Evolutionary conservation across 2,113 vertebrate species (phyloP).

Genomic region (Limnothrissa miodon): DNA sequence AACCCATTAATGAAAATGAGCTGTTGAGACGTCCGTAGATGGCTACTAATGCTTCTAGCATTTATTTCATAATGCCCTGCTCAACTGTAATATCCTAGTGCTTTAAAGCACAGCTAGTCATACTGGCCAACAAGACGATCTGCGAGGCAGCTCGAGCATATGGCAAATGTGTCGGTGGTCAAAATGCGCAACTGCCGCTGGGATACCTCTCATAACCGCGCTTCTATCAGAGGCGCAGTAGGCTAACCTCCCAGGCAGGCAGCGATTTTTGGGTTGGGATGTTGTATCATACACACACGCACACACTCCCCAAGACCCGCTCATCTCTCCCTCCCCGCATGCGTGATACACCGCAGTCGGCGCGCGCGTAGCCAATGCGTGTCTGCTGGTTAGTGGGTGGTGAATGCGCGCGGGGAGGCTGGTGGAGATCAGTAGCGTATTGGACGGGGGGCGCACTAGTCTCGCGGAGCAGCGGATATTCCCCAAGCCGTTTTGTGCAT

Average conservation of each 20-base stretch:
- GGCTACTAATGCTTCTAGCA: too few relatives aligned
- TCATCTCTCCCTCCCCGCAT: not conserved
- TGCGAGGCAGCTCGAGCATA: not conserved
- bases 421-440: conserved; percentile 39
- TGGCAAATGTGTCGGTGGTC: not conserved
- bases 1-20: too few relatives aligned
- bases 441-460: conserved; percentile 48
- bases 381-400: conserved; percentile 16
- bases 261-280: not conserved
- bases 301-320: too few relatives aligned
- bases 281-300: not conserved
- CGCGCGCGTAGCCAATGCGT: not conserved
- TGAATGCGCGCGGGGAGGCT: conserved; percentile 46
- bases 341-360: conserved; percentile 4
- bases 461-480: conserved; percentile 54
- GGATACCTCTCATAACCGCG: not conserved
- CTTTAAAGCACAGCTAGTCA: not conserved
- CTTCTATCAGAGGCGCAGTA: not conserved
- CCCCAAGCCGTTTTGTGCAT: conserved; percentile 55
- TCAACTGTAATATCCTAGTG: not conserved
- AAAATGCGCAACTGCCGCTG: not conserved
- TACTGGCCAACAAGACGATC: not conserved
- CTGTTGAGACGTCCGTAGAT: too few relatives aligned
- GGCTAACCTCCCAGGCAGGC: not conserved
- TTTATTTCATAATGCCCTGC: too few relatives aligned